A percentile compares a stretch with the other conserved stretches of the same genome.
phyloP scores from a whole-genome alignment of 2,888 invertebrate genomes.

The Automeris io region DNA sequence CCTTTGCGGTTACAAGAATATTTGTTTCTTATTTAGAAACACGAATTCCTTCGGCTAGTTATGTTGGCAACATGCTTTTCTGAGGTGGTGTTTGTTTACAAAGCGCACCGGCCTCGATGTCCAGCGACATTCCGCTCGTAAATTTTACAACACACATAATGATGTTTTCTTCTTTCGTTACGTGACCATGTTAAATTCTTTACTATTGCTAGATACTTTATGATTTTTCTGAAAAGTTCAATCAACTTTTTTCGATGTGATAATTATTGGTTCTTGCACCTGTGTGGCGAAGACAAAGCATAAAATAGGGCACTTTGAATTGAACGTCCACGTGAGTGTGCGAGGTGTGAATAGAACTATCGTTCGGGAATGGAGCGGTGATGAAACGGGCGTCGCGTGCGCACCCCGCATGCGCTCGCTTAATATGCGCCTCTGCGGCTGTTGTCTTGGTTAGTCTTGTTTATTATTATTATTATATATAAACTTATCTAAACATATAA shows the following conservation, averaged over 20 bases:
- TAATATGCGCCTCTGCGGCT: constrained; percentile 71
- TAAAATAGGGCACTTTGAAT: constrained; percentile 54
- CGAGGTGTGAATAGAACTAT: constrained; percentile 31
- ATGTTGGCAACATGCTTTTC: constrained; percentile 48
- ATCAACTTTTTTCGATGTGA: not conserved
- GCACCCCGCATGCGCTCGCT: constrained; percentile 49
- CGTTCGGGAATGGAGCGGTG: constrained; percentile 49
- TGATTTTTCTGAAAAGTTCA: not conserved
- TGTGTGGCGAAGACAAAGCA: constrained; percentile 28
- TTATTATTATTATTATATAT: not conserved
- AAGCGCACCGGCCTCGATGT: constrained; percentile 32
- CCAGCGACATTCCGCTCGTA: constrained; percentile 29
- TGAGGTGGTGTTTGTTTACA: constrained; percentile 51
- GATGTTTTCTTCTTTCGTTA: constrained; percentile 15
- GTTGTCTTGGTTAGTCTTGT: constrained; percentile 62
- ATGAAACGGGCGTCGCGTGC: constrained; percentile 47
- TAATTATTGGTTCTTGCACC: constrained; percentile 11
- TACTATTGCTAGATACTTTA: not conserved
- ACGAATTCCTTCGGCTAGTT: constrained; percentile 30
- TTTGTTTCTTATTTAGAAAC: constrained; percentile 29
- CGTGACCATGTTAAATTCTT: constrained; percentile 16
- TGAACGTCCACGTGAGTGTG: constrained; percentile 62
- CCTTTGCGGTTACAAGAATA: constrained; percentile 19
- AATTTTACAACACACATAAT: constrained; percentile 29
- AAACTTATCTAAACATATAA: not conserved